Evolutionary conservation across 2,888 invertebrate species (phyloP), one percentile per base, ranked within the genome.

Genomic region (Linyphia triangularis): DNA sequence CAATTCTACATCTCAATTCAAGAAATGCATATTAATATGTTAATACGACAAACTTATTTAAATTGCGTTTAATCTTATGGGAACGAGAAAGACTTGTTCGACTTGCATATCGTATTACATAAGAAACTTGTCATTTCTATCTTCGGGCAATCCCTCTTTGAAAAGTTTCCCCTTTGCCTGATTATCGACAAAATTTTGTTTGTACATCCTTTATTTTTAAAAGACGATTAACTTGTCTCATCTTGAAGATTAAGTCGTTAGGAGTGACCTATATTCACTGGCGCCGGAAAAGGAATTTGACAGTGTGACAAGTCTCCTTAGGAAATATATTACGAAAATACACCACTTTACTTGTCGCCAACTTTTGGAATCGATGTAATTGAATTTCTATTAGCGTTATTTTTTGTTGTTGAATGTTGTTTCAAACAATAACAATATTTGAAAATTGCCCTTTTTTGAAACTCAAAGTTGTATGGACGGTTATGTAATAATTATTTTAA

Each of bases 231-330:
- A 24, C 43, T 28, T 51, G 70, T 70, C 43, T 51, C 40, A 70
- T 28, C 70, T 43, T 1, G 26, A 13, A 43, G 43, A 70, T 26
- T 70, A 43, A 70, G 28, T 16, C 28, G n/a, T n/a, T 70, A 22
- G 19, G 37, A 70, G 16, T 28, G 70, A 70, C 70, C 70, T 70
- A 70, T 28, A 43, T 43, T 51, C 43, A 16, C 26, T 28, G 28
- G 43, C 70, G 28, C 28, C 51, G 70, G 70, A 70, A 70, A 24
- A 70, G 70, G 70, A 70, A 70, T n/a, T 24, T 40, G 3, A 5
- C 51, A 33, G 33, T 33, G 33, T 33, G 33, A 33, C 33, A 33
- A 33, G 33, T 33, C 33, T 33, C 33, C n/a, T n/a, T 33, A 9
- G 33, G 33, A 33, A 33, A 9, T n/a, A n/a, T n/a, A 37, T 19